Conservation (phyloP, 2,797 vertebrate species). For the Hafferia zeledoni region DNA sequence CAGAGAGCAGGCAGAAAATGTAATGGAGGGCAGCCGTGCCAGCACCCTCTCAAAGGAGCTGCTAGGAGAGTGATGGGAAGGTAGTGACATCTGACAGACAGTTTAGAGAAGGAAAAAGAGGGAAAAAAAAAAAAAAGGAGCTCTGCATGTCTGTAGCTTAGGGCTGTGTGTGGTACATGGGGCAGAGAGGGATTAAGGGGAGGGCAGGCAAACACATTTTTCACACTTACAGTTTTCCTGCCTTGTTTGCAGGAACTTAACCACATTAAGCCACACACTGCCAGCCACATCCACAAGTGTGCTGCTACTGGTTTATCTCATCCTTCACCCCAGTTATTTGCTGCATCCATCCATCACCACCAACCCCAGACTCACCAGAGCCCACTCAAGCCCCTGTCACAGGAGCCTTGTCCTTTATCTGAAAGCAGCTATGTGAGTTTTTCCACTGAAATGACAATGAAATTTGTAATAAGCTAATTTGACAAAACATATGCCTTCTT, state of each 20-base stretch:
- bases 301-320: neutral
- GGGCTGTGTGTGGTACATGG: accelerated
- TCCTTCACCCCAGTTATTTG: neutral
- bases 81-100: neutral
- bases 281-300: accelerated
- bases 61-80: neutral
- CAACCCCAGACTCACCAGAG: neutral
- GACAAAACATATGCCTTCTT: neutral
- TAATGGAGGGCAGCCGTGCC: accelerated
- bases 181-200: neutral
- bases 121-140: neutral
- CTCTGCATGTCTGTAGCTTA: neutral
- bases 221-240: neutral
- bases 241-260: accelerated
- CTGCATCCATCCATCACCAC: accelerated
- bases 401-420: neutral
- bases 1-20: neutral
- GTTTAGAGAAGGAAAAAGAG: neutral
- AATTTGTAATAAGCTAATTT: neutral
- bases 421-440: neutral
- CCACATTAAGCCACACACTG: accelerated
- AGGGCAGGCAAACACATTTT: neutral
- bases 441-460: accelerated
- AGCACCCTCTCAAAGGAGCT: neutral
- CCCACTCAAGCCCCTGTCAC: accelerated